A percentile compares a stretch with the other conserved stretches of the same genome.
phyloP scores from a whole-genome alignment of 2,113 vertebrate species.

The Mus pahari region DNA sequence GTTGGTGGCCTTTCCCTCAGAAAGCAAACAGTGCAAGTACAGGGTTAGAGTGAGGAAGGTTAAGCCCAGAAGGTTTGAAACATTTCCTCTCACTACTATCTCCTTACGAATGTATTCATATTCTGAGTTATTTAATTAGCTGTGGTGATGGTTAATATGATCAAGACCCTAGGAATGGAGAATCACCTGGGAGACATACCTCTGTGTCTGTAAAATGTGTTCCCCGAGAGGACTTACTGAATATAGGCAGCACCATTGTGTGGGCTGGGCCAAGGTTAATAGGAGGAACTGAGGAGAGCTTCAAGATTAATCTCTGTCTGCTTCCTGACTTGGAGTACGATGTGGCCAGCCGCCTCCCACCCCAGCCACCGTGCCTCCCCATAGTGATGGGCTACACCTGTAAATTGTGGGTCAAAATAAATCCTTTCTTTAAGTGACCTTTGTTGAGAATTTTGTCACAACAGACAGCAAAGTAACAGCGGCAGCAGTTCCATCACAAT shows the following conservation, averaged over 20 bases:
- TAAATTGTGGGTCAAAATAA: not conserved
- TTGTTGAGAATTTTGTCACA: not conserved
- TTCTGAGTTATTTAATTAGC: not conserved
- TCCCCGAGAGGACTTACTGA: not conserved
- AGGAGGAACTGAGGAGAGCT: not conserved
- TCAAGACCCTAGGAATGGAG: not conserved
- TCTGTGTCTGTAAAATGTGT: not conserved
- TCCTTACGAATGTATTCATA: not conserved
- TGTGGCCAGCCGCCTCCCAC: not conserved
- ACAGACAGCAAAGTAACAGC: too few relatives aligned
- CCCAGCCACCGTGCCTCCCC: not conserved
- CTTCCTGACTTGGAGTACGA: not conserved
- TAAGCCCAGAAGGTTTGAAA: not conserved
- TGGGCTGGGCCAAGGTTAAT: not conserved
- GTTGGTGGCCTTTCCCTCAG: too few relatives aligned
- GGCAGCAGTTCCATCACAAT: not conserved
- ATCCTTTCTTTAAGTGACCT: not conserved
- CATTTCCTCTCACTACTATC: slow-evolving; percentile 31
- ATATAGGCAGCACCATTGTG: not conserved
- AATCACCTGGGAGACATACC: not conserved
- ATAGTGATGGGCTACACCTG: not conserved
- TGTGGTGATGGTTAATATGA: not conserved
- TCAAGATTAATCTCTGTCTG: not conserved
- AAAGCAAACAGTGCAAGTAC: not conserved
- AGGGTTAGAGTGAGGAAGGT: not conserved